Evolutionary conservation across 2,113 vertebrate genomes (phyloP), one percentile per base, ranked within the genome.

Genomic region (Takifugu flavidus): DNA sequence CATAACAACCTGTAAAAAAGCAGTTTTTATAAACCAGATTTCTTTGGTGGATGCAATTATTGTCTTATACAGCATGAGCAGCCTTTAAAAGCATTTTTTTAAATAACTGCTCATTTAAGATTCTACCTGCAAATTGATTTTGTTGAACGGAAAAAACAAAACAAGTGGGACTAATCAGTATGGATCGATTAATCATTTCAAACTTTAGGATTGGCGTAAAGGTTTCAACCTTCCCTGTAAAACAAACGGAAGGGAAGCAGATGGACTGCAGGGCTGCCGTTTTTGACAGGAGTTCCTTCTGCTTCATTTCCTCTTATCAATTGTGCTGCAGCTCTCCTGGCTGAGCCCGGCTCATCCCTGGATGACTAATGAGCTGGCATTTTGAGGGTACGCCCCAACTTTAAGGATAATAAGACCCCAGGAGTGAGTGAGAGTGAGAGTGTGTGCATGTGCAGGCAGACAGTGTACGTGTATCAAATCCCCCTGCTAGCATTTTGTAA

Each of bases 1-100:
- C 97, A 0, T 97, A 98, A 79, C 97, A 99, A 85, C 96, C 97
- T 99, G 71, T 6, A 20, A 57, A 46, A 53, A 45, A 59, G 39
- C 68, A 76, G 4, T 45, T 1, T 67, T 62, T 44, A 8, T 3
- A 46, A 29, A 28, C 5, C 46, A 56, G 28, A 5, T 25, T 39
- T 52, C 20, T 45, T 13, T 6, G 20, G 20, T 20, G 20, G 20
- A 44, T 42, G 7, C 6, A 34, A 39, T 11, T 47, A 15, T 25
- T 28, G 13, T 12, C 2, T 45, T 46, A 46, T 46, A 15, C 5
- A 15, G 15, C 14, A 46, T 1, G 3, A n/a, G 11, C 11, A 14
- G 14, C 34, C 34, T 39, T 39, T 34, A 34, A 34, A 39, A 39
- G 7, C 7, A 39, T 8, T 20, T 20, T 20, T 20, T 39, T 39